Base-by-base conservation (phyloP, 92 coral and sea anemone species). In the Phenganax subtilis region DNA sequence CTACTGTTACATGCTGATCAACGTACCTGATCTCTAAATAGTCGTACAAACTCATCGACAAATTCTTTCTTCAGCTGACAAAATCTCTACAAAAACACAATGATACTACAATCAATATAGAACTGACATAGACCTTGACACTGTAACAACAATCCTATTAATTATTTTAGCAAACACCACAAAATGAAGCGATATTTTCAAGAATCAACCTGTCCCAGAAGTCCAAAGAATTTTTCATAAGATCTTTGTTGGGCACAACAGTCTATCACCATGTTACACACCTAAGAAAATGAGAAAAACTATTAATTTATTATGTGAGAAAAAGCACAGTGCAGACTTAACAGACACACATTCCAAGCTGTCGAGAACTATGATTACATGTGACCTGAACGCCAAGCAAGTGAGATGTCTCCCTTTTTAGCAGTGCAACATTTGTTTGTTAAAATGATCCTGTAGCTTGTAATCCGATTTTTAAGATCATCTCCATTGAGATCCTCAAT, bases 221-320 rank as follows among this genome's bases (percentile, higher is more conserved):
- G 81, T 29, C 98, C 98, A 75, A 90, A 94, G 85, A 94, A 94
- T 71, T 94, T 94, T 82, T 94, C 98, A 70, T 94, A 94, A 6
- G 98, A 92, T 63, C 98, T 83, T 77, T 94, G 98, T 71, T 94
- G 98, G 57, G 98, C 90, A 84, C 98, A 94, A 54, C 98, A 93
- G 52, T 93, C 98, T 20, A 91, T 88, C 10, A 92, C 76, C 98
- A 93, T 93, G 55, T 90, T 90, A 73, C 98, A 94, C 51, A 94
- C 89, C 98, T 93, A 84, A 57, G 73, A 28, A 52, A 85, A 82
- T 4, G 81, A 62, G n/a, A 6, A 52, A 61, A 44, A 58, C 7
- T 1, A 47, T 16, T 0, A 30, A 30, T 0, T 44, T 54, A 2
- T 6, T 9, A 51, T 17, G 4, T 16, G 20, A 53, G 10, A 8